phyloP scores from a whole-genome alignment of 1,140 invertebrate species.

The Oedothorax gibbosus region DNA sequence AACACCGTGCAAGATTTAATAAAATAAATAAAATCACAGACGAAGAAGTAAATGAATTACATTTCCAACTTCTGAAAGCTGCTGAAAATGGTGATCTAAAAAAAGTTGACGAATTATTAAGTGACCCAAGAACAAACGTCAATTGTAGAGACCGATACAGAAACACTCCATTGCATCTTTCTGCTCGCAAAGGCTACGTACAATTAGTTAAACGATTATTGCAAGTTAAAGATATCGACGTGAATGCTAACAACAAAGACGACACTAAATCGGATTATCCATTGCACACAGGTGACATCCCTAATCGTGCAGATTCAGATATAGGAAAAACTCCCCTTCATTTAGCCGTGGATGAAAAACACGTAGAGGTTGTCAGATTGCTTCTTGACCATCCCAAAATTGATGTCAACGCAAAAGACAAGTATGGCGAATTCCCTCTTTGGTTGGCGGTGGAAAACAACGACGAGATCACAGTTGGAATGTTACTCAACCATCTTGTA shows the following conservation, averaged over 20 bases:
- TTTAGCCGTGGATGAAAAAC: too few relatives aligned
- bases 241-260: neutral
- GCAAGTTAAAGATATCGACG: neutral
- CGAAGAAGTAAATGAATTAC: neutral
- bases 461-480: too few relatives aligned
- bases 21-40: neutral
- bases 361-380: too few relatives aligned
- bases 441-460: neutral
- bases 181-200: neutral
- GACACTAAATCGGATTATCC: neutral
- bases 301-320: neutral
- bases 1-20: neutral
- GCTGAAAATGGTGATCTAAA: neutral
- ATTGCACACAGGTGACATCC: neutral
- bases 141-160: neutral
- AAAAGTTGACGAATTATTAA: neutral
- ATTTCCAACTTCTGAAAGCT: neutral
- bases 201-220: neutral
- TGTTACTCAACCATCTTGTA: too few relatives aligned
- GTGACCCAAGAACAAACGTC: neutral
- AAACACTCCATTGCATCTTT: slow-evolving; percentile 5
- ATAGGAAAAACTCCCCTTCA: neutral
- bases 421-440: neutral
- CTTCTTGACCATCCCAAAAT: too few relatives aligned
- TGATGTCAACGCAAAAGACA: too few relatives aligned